Evolutionary conservation across 2,113 vertebrate species (phyloP).

Genomic region (Lipotes vexillifer): DNA sequence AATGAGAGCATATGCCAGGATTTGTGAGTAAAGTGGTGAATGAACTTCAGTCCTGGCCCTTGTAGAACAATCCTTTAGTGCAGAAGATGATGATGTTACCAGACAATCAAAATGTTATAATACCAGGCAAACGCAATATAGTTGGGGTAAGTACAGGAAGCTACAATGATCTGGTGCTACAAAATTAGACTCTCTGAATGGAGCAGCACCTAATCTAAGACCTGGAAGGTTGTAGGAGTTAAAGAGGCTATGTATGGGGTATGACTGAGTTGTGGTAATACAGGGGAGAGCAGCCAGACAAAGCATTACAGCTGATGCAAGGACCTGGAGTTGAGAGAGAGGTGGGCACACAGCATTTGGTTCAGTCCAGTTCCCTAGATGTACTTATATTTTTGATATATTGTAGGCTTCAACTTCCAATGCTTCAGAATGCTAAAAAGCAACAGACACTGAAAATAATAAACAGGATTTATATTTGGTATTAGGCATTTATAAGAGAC

Average conservation of each 20-base stretch:
- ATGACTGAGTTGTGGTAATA: neutral
- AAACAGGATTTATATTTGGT: neutral
- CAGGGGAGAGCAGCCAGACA: neutral
- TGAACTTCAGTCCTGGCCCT: neutral
- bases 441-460: neutral
- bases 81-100: neutral
- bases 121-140: neutral
- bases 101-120: neutral
- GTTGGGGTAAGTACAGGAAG: neutral
- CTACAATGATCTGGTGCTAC: neutral
- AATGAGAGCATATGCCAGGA: neutral
- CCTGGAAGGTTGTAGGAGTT: neutral
- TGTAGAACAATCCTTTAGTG: neutral
- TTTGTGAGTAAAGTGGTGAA: neutral
- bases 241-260: neutral
- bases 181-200: neutral
- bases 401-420: neutral
- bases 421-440: neutral
- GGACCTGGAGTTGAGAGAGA: neutral
- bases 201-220: neutral
- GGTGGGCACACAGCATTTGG: neutral
- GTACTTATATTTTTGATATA: neutral
- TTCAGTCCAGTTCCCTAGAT: neutral
- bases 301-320: neutral
- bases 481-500: neutral